phyloP scores from a whole-genome alignment of 2,888 invertebrate genomes.

The Megalurothrips usitatus region DNA sequence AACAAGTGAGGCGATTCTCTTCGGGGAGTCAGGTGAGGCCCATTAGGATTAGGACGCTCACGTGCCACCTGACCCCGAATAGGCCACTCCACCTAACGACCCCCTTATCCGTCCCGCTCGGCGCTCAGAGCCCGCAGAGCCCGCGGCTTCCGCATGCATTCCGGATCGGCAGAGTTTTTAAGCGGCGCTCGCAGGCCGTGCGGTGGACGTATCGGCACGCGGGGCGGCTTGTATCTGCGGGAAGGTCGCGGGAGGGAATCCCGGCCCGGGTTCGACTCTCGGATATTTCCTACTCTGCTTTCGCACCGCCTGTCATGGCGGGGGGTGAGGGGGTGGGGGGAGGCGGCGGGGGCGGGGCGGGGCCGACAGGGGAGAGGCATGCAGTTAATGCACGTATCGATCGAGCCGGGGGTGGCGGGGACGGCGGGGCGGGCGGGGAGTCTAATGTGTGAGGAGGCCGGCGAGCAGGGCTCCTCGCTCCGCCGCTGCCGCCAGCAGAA shows the following conservation, averaged over 20 bases:
- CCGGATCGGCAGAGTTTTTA: too few relatives aligned
- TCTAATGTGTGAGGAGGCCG: neutral
- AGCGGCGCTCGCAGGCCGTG: too few relatives aligned
- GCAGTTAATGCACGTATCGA: slow-evolving; percentile 21
- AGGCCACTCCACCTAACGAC: too few relatives aligned
- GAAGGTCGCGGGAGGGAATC: neutral
- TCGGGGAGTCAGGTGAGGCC: too few relatives aligned
- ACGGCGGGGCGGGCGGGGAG: neutral
- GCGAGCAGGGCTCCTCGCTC: neutral
- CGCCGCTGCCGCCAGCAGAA: neutral
- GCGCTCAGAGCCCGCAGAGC: too few relatives aligned
- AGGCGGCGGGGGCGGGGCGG: neutral
- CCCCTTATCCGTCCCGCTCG: too few relatives aligned
- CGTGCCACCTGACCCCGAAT: too few relatives aligned
- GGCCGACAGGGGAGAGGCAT: neutral
- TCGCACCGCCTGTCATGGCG: neutral
- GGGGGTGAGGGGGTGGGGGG: neutral
- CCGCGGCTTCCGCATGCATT: too few relatives aligned
- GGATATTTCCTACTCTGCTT: too few relatives aligned
- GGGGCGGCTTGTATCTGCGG: neutral
- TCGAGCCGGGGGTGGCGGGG: neutral
- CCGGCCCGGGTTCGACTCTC: too few relatives aligned
- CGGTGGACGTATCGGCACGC: neutral
- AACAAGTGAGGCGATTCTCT: too few relatives aligned
- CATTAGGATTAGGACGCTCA: too few relatives aligned